Base-by-base conservation (phyloP, 2,888 invertebrate genomes). In the Eretmocerus hayati region DNA sequence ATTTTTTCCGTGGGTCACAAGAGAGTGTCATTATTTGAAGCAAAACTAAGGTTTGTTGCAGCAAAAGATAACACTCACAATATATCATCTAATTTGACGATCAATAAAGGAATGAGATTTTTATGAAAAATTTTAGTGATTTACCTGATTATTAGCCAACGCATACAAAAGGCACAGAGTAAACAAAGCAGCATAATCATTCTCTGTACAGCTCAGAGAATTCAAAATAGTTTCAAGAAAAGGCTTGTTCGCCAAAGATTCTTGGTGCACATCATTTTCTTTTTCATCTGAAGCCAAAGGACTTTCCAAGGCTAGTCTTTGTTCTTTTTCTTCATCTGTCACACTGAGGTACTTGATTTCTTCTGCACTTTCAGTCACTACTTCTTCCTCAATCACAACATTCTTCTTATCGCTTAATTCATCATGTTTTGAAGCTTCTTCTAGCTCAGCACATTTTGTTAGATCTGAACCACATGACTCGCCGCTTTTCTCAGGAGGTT, bases 181-280 rank as follows among this genome's bases (percentile, higher is more conserved):
- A 70, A 96, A 90, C 51, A 99, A 75, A 5, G 95, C 86, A 38
- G 89, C 82, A 67, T 97, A 96, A 75, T 99, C 97, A 72, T 95
- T 95, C 66, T 94, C 93, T 11, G 78, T 78, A 66, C 92, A 91
- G 64, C 90, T 88, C 58, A 97, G 75, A 0, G 92, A 85, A 60
- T 87, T 85, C 52, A 94, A 77, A 41, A 96, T 83, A 5, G 91
- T 88, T 69, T 93, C 90, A 57, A 96, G 75, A 73, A 95, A 95
- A 1, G 93, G 88, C 61, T 85, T 82, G 57, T 75, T 80, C 19
- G 75, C 74, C 39, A 80, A 71, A 33, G 76, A 75, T 49, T 65
- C 74, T 42, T 60, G 58, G 9, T 57, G 51, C 2, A 52, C 41
- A 19, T 37, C 44, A 2, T 22, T 45, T 23, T 48, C 45, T 8